Percentiles rank a stretch among this genome's conserved stretches.
These are phyloP conservation scores for Xylocampa areola DNA, from an alignment of 2,888 invertebrate genomes.

Conservation along the genomic window DNA sequence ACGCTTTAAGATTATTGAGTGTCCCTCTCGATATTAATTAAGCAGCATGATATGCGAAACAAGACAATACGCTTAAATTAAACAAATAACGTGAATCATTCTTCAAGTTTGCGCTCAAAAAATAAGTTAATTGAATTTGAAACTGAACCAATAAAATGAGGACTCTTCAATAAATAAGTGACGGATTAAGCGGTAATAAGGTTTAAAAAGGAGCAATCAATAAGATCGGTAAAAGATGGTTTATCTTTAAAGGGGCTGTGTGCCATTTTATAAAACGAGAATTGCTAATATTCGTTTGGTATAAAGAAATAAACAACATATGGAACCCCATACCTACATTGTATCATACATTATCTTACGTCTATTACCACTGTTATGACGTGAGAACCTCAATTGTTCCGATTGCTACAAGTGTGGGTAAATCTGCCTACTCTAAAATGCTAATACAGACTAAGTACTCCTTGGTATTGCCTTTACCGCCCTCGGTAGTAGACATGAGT, in stretches of 20 bases:
- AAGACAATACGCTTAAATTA: slow-evolving; percentile 37
- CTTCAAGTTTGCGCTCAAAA: no score
- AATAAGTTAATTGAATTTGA: no score
- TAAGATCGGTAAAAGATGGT: no score
- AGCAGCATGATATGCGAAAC: slow-evolving; percentile 24
- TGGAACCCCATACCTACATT: slow-evolving; percentile 29
- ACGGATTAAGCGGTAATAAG: no score
- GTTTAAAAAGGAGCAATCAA: no score
- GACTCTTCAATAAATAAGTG: no score
- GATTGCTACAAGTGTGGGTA: slow-evolving; percentile 75
- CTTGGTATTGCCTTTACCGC: slow-evolving; percentile 24
- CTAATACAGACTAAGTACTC: slow-evolving; percentile 50
- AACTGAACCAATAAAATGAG: no score
- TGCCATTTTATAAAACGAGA: no score
- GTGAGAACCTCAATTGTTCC: slow-evolving; percentile 80
- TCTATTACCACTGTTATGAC: slow-evolving; percentile 81
- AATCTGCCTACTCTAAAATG: slow-evolving; percentile 72
- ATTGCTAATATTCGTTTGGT: not conserved
- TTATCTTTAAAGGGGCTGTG: no score
- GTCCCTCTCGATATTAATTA: slow-evolving; percentile 19
- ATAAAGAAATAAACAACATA: not conserved
- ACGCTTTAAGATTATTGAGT: no score
- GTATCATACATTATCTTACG: slow-evolving; percentile 39
- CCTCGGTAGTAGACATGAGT: slow-evolving; percentile 1
- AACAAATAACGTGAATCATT: slow-evolving; percentile 22